Evolutionary conservation across 2,113 vertebrate species (phyloP), one percentile per base, ranked within the genome.

Genomic region (Neotoma lepida): DNA sequence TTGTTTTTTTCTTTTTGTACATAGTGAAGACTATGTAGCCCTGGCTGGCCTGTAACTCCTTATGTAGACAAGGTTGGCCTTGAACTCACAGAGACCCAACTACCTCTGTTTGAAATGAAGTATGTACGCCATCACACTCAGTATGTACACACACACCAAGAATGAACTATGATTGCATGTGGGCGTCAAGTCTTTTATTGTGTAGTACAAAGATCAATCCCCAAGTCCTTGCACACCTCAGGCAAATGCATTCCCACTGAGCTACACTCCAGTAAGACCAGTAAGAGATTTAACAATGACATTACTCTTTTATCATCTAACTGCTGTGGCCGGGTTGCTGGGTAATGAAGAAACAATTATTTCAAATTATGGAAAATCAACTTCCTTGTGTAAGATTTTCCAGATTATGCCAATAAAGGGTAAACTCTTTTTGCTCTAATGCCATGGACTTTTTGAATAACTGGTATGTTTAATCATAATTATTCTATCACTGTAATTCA

Each of bases 381-480:
- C 24, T 64, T 91, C 30, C 4, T 77, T 58, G 28, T 89, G 9
- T 73, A 96, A 89, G 63, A 85, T 18, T 94, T 87, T 92, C 89
- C 39, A 95, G n/a, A 92, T 44, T 74, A 51, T 58, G 41, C 22
- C 10, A 90, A 26, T 54, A 71, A 89, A 91, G 4, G 66, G 20
- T 73, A 88, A 86, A 78, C 82, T 91, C 51, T 94, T 85, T 92
- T 64, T 92, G 44, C 1, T 92, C 35, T 82, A 86, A 68, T 51
- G 5, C 15, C 28, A 93, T 9, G 90, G 17, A 56, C 78, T 28
- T 90, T 90, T 4, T 64, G 39, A 85, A 35, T 80, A 41, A 78
- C 91, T 18, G 56, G 66, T 49, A 73, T 70, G 81, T 73, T 86
- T 56, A 86, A 92, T 74, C 35, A 70, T 78, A 56, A 89, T 77